A percentile compares a stretch with the other conserved stretches of the same genome.
These are phyloP conservation scores for Caloenas nicobarica DNA, from an alignment of 2,113 vertebrate genomes.

Conservation along the genomic window DNA sequence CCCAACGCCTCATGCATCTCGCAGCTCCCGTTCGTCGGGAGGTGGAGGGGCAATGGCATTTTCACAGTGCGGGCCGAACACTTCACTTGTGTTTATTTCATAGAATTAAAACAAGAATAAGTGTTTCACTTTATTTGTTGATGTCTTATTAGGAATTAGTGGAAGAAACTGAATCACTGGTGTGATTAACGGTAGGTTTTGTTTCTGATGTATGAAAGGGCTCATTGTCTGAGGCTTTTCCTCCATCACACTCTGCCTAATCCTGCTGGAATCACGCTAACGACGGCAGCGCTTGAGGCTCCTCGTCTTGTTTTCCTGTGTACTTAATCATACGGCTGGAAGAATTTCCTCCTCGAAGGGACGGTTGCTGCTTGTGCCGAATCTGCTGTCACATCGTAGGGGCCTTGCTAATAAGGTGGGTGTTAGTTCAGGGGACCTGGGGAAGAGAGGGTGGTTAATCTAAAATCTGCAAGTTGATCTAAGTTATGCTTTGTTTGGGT, in stretches of 20 bases:
- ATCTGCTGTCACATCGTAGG: accelerated
- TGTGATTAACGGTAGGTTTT: constrained; percentile 48
- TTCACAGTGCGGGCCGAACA: neutral
- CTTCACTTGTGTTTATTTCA: constrained; percentile 36
- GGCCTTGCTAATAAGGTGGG: neutral
- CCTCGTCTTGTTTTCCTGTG: neutral
- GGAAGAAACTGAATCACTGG: constrained; percentile 46
- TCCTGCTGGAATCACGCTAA: constrained; percentile 38
- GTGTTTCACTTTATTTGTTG: constrained; percentile 62
- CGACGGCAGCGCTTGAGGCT: neutral
- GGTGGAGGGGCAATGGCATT: neutral
- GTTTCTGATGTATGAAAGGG: constrained; percentile 58
- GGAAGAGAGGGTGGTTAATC: neutral
- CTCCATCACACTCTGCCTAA: constrained; percentile 34
- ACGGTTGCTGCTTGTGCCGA: accelerated
- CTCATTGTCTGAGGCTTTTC: constrained; percentile 62
- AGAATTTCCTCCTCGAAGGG: neutral
- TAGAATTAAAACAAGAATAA: constrained; percentile 45
- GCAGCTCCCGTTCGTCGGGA: neutral
- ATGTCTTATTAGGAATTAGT: constrained; percentile 61
- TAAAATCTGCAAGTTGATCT: neutral
- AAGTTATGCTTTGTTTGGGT: neutral
- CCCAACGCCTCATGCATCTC: neutral
- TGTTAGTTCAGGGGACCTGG: neutral
- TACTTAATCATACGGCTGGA: neutral